Evolutionary conservation across 2,888 invertebrate genomes (phyloP).

Genomic region (Synergus umbraculus): DNA sequence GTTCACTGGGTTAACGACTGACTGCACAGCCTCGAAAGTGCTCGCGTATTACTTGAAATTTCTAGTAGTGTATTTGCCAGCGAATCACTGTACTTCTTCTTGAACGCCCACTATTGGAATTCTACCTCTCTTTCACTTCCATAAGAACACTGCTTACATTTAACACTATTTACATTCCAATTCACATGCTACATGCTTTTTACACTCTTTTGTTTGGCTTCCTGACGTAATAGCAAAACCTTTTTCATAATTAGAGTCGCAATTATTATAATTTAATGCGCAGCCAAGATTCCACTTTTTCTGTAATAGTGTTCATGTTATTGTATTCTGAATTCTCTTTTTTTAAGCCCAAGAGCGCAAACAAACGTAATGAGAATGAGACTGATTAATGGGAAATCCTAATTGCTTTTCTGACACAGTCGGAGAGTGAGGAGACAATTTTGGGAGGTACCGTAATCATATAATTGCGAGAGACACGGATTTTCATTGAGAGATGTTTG

Average conservation of each 20-base stretch:
- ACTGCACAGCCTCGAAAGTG: slow-evolving; percentile 45
- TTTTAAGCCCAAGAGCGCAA: not conserved
- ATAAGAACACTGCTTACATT: slow-evolving; percentile 35
- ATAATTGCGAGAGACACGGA: slow-evolving; percentile 13
- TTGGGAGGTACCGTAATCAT: slow-evolving; percentile 24
- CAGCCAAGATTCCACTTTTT: not conserved
- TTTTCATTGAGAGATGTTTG: slow-evolving; percentile 14
- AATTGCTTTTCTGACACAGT: slow-evolving; percentile 3
- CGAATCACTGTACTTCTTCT: slow-evolving; percentile 39
- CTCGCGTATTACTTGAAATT: slow-evolving; percentile 33
- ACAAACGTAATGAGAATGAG: not conserved
- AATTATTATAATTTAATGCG: slow-evolving; percentile 7
- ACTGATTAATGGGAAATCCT: slow-evolving; percentile 11
- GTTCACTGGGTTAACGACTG: slow-evolving; percentile 52
- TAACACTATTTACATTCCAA: slow-evolving; percentile 38
- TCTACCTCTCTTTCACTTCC: not conserved
- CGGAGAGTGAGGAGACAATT: slow-evolving; percentile 5
- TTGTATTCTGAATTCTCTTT: not conserved
- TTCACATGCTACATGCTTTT: slow-evolving; percentile 30
- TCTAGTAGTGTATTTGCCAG: slow-evolving; percentile 28
- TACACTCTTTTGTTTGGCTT: slow-evolving; percentile 25
- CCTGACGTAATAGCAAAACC: not conserved
- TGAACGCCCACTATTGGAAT: slow-evolving; percentile 41
- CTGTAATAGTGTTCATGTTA: not conserved
- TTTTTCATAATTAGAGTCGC: not conserved